Conservation (phyloP, 2,113 vertebrate species). For the Nerophis ophidion region DNA sequence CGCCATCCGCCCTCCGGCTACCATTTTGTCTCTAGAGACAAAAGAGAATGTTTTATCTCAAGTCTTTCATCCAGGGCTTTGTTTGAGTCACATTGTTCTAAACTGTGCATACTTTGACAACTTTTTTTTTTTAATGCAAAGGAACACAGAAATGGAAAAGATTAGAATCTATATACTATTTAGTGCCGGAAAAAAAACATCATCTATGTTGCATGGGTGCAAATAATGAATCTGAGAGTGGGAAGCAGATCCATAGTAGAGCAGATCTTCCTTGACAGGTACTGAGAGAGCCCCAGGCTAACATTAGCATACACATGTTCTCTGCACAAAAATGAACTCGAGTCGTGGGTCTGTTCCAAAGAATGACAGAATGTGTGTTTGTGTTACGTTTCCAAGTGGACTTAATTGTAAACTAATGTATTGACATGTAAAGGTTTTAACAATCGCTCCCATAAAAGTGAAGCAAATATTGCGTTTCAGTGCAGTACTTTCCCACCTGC, state of each 20-base stretch:
- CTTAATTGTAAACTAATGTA: no score
- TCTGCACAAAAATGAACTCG: constrained; percentile 33
- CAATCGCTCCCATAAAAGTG: background rate
- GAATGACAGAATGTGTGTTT: constrained; percentile 8
- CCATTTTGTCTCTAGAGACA: constrained; percentile 42
- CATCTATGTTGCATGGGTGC: constrained; percentile 9
- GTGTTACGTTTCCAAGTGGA: constrained; percentile 20
- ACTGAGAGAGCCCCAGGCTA: constrained; percentile 50
- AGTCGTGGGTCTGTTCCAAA: background rate
- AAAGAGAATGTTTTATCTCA: constrained; percentile 47
- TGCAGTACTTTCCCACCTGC: constrained; percentile 2
- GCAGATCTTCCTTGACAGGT: constrained; percentile 43
- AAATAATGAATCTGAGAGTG: constrained; percentile 12
- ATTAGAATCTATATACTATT: background rate
- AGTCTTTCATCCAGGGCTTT: constrained; percentile 49
- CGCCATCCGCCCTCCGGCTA: constrained; percentile 61
- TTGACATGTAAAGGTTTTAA: background rate
- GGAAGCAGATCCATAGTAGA: constrained; percentile 29
- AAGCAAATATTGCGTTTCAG: constrained; percentile 9
- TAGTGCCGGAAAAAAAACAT: background rate
- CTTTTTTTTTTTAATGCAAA: constrained; percentile 2
- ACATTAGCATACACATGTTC: constrained; percentile 35
- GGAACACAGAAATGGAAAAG: constrained; percentile 7
- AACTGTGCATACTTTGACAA: constrained; percentile 23
- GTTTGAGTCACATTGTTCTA: constrained; percentile 38